phyloP scores from a whole-genome alignment of 2,888 invertebrate species.

The Ommatoiulus sabulosus region DNA sequence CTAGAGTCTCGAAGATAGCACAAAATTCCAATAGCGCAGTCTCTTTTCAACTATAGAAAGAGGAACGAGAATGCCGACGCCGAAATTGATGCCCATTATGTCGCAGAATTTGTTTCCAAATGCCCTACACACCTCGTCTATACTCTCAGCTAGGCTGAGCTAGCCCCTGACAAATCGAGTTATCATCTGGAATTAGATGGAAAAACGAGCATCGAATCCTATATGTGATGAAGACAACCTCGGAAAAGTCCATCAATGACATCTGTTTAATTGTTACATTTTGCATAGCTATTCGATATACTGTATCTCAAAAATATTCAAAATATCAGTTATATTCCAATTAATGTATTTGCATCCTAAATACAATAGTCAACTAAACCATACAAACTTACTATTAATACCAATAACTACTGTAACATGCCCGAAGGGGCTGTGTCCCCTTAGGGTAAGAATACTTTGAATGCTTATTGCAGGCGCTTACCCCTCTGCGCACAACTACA shows the following conservation, averaged over 20 bases:
- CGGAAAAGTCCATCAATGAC: background rate
- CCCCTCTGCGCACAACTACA: too few relatives aligned
- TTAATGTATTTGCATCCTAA: too few relatives aligned
- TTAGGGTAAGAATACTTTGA: too few relatives aligned
- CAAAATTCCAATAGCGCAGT: conserved; percentile 22
- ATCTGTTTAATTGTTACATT: background rate
- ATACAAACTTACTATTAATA: too few relatives aligned
- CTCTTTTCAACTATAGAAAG: background rate
- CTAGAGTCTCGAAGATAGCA: background rate
- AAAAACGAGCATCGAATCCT: background rate
- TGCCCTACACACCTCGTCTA: background rate
- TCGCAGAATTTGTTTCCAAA: conserved; percentile 3
- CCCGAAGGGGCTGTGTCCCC: too few relatives aligned
- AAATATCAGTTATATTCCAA: too few relatives aligned
- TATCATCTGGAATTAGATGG: conserved; percentile 12
- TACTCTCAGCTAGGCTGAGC: background rate
- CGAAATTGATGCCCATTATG: conserved; percentile 47
- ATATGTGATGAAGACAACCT: background rate
- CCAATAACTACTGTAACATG: too few relatives aligned
- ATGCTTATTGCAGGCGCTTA: too few relatives aligned
- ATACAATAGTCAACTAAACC: too few relatives aligned
- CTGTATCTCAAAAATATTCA: too few relatives aligned
- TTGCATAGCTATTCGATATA: too few relatives aligned
- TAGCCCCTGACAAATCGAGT: background rate
- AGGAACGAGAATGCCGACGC: background rate